Conservation (phyloP, 2,888 invertebrate genomes). For the Pediacus dermestoides region DNA sequence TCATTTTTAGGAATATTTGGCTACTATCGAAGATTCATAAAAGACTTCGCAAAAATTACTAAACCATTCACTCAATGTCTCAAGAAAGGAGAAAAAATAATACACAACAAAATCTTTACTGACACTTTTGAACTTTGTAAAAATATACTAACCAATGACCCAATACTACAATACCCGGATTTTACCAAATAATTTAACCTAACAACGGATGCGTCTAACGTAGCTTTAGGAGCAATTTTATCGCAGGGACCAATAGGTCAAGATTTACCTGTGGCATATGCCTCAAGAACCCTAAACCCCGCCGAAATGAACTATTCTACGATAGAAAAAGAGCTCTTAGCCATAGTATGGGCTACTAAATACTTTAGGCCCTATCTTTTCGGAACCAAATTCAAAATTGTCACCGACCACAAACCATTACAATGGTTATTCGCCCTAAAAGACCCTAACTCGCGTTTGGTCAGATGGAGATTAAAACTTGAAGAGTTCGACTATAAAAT, state of each 20-base stretch:
- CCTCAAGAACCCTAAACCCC: constrained; percentile 23
- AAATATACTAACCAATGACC: constrained; percentile 14
- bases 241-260: constrained; percentile 24
- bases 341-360: constrained; percentile 18
- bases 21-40: constrained; percentile 24
- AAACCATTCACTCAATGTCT: constrained; percentile 21
- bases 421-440: constrained; percentile 24
- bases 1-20: constrained; percentile 29
- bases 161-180: constrained; percentile 24
- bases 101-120: background rate
- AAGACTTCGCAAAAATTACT: constrained; percentile 23
- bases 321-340: constrained; percentile 29
- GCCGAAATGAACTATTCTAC: constrained; percentile 35
- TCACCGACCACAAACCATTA: constrained; percentile 28
- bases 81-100: constrained; percentile 14
- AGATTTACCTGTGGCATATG: constrained; percentile 27
- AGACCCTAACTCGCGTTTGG: constrained; percentile 20
- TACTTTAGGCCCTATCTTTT: constrained; percentile 21
- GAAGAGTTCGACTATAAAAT: constrained; percentile 17
- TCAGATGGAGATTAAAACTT: constrained; percentile 18
- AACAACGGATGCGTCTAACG: constrained; percentile 27
- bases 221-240: constrained; percentile 26
- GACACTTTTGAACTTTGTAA: constrained; percentile 7
- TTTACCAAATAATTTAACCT: constrained; percentile 25
- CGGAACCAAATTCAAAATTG: constrained; percentile 32